phyloP scores from a whole-genome alignment of 2,113 vertebrate species.

The Abramis brama region DNA sequence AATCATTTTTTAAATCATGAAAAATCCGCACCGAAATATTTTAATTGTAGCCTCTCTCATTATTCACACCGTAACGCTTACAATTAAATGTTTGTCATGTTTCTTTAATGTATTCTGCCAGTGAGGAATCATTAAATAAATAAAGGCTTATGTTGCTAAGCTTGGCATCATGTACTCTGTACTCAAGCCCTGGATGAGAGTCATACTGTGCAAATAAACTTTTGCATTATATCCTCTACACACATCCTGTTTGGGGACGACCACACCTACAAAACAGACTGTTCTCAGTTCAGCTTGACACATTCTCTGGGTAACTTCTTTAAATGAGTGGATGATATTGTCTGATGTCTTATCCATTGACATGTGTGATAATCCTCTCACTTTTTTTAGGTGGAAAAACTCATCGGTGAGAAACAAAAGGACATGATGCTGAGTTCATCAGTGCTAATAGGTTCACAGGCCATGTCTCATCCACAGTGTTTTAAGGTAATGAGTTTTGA shows the following conservation, averaged over 20 bases:
- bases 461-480: background rate
- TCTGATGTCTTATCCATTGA: background rate
- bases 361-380: constrained; percentile 11
- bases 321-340: background rate
- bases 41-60: background rate
- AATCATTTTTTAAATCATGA: too few relatives aligned
- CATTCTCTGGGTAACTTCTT: background rate
- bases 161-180: background rate
- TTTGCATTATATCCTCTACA: constrained; percentile 64
- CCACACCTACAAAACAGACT: constrained; percentile 55
- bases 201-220: constrained; percentile 56
- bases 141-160: constrained; percentile 3
- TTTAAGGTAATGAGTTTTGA: background rate
- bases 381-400: constrained; percentile 2
- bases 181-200: constrained; percentile 36
- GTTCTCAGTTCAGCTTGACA: constrained; percentile 1
- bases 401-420: constrained; percentile 33
- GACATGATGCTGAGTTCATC: background rate
- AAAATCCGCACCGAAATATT: too few relatives aligned
- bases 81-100: background rate
- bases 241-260: constrained; percentile 69
- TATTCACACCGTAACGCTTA: background rate
- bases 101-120: background rate
- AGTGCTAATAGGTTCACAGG: background rate
- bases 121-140: constrained; percentile 26